Percentiles rank a stretch among this genome's conserved stretches.
phyloP scores from a whole-genome alignment of 2,113 vertebrate species.

The Eolophus roseicapilla region DNA sequence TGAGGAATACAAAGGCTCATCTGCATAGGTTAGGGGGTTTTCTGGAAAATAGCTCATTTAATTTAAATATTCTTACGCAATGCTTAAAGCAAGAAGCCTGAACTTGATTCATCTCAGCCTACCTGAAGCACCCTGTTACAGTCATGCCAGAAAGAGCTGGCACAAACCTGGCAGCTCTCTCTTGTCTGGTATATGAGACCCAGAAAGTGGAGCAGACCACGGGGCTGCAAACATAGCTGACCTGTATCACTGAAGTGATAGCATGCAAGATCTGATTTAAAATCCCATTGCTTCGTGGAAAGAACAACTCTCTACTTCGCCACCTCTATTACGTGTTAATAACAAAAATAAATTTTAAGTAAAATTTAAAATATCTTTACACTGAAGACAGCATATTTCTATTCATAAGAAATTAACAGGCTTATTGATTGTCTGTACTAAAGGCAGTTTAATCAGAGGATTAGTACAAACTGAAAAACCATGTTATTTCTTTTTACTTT shows the following conservation, averaged over 20 bases:
- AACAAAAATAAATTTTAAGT: not conserved
- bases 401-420: not conserved
- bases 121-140: not conserved
- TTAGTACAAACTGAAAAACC: not conserved
- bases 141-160: not conserved
- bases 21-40: not conserved
- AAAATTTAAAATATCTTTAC: not conserved
- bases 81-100: not conserved
- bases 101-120: not conserved
- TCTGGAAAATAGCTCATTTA: not conserved
- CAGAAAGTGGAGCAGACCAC: not conserved
- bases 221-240: not conserved
- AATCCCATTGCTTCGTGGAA: not conserved
- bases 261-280: not conserved
- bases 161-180: not conserved
- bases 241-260: not conserved
- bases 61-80: not conserved
- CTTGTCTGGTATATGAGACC: fast-evolving
- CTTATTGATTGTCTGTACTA: not conserved
- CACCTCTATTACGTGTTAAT: not conserved
- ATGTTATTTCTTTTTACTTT: not conserved
- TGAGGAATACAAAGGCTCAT: not conserved
- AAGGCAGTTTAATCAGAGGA: not conserved
- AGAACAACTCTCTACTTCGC: not conserved
- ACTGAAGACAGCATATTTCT: not conserved